These are phyloP conservation scores for Liasis olivaceus DNA, from an alignment of 2,797 vertebrate species.

Conservation along the genomic window DNA sequence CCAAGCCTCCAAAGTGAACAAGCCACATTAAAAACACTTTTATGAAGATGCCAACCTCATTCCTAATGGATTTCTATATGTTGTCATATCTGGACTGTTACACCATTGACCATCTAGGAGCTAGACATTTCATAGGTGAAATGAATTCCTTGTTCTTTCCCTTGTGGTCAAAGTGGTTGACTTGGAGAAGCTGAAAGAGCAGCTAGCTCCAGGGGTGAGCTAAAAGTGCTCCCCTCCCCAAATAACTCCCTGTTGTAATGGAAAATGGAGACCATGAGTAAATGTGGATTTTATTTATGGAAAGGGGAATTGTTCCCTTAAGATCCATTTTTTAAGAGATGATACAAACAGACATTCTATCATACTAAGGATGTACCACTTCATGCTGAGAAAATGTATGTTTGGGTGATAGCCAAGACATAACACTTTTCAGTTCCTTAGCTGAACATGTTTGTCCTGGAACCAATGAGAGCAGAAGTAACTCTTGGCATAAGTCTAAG, in stretches of 20 bases:
- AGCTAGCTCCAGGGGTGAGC: background rate
- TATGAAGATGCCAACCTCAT: background rate
- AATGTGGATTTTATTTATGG: background rate
- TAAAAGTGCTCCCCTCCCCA: background rate
- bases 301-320: background rate
- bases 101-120: background rate
- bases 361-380: background rate
- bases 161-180: background rate
- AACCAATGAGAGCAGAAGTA: background rate
- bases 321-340: background rate
- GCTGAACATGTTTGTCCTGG: background rate
- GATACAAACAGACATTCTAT: background rate
- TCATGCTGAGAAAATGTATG: background rate
- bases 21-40: background rate
- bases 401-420: background rate
- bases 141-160: background rate
- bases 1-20: background rate
- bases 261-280: background rate
- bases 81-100: background rate
- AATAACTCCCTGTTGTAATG: background rate
- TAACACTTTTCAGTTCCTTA: background rate
- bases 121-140: background rate
- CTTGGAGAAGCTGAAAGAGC: background rate
- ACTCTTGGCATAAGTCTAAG: background rate
- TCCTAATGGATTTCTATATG: background rate